Evolutionary conservation across 2,797 vertebrate genomes (phyloP).

Genomic region (Gorsachius magnificus): DNA sequence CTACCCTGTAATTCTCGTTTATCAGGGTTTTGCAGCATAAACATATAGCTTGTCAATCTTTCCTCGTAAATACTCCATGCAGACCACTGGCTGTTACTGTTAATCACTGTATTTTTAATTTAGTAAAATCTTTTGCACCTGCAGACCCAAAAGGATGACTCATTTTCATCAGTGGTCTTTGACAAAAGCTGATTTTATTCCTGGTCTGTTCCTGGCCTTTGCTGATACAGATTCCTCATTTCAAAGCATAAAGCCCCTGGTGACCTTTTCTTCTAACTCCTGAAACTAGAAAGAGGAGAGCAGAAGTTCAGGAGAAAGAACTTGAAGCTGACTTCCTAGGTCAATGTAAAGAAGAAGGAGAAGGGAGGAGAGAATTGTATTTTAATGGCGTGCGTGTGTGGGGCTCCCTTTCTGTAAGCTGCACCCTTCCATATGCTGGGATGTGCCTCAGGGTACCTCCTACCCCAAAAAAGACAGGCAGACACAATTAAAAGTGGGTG

Average conservation of each 20-base stretch:
- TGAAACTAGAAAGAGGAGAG: background rate
- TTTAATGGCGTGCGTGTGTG: background rate
- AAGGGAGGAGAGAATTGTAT: background rate
- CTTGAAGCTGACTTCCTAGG: background rate
- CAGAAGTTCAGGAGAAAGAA: background rate
- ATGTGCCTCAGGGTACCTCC: background rate
- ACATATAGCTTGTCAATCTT: background rate
- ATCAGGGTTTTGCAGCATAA: background rate
- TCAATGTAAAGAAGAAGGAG: background rate
- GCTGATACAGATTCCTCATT: background rate
- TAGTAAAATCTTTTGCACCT: background rate
- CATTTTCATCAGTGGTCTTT: background rate
- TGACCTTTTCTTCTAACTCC: background rate
- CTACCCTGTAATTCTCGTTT: background rate
- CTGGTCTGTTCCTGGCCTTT: background rate
- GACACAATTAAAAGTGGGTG: background rate
- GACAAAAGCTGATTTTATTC: constrained; percentile 8
- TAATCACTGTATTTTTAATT: constrained; percentile 44
- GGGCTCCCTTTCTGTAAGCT: background rate
- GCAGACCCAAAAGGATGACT: background rate
- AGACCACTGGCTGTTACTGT: constrained; percentile 8
- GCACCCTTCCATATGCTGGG: background rate
- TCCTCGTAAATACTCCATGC: background rate
- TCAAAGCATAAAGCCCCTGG: background rate
- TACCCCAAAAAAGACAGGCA: background rate